Evolutionary conservation across 1,140 invertebrate species (phyloP).

Genomic region (Trinorchestia longiramus): DNA sequence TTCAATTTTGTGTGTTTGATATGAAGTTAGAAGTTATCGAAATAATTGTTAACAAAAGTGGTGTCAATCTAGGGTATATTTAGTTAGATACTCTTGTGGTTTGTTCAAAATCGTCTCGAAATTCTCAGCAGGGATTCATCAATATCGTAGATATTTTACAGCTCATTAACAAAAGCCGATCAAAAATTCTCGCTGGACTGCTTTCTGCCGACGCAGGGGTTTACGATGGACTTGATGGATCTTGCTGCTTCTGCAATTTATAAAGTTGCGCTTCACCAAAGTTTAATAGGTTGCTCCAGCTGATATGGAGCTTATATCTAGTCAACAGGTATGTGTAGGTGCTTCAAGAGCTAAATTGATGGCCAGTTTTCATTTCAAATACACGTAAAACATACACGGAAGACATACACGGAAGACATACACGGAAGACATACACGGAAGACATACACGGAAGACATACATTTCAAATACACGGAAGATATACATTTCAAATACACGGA

Average conservation of each 20-base stretch:
- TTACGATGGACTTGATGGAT: not conserved
- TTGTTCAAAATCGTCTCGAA: not conserved
- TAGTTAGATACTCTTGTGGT: not conserved
- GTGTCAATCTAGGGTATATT: not conserved
- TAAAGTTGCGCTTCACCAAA: not conserved
- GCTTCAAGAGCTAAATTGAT: not conserved
- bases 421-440: no score
- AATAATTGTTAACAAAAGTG: not conserved
- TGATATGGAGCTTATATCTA: not conserved
- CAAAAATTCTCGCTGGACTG: not conserved
- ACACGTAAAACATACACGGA: not conserved
- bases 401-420: not conserved
- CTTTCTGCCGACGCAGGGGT: not conserved
- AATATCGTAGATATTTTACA: not conserved
- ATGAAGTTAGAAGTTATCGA: not conserved
- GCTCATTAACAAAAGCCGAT: constrained; percentile 7
- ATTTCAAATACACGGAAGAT: no score
- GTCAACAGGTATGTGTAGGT: not conserved
- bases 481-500: not conserved
- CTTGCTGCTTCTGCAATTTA: not conserved
- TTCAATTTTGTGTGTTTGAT: not conserved
- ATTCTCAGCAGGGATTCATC: not conserved
- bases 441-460: no score
- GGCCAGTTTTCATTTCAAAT: not conserved
- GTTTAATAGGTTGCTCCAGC: not conserved